A percentile compares a stretch with the other conserved stretches of the same genome.
These are phyloP conservation scores for Blera fallax DNA, from an alignment of 2,888 invertebrate species.

Conservation along the genomic window DNA sequence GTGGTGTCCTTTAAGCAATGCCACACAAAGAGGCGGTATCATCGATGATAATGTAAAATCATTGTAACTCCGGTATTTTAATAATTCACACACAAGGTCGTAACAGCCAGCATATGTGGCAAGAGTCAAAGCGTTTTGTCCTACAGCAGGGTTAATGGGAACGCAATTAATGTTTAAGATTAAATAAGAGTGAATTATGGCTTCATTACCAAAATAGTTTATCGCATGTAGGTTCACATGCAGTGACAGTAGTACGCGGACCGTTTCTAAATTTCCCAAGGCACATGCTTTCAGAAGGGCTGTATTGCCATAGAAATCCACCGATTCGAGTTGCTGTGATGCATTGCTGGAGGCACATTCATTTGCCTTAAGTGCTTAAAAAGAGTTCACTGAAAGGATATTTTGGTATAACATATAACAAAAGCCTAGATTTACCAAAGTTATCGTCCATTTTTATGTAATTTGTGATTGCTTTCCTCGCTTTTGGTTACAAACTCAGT, in stretches of 20 bases:
- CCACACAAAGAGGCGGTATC: conserved; percentile 79
- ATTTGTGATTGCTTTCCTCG: no score
- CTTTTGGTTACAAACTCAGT: no score
- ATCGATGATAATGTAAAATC: conserved; percentile 80
- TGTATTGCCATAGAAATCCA: conserved; percentile 80
- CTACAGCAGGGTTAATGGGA: conserved; percentile 67
- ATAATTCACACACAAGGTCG: conserved; percentile 75
- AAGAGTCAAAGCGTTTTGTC: conserved; percentile 80
- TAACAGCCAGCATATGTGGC: conserved; percentile 77
- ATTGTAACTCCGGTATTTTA: conserved; percentile 76
- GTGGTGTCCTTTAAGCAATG: conserved; percentile 76
- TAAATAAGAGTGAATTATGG: background rate
- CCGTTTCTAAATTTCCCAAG: conserved; percentile 76
- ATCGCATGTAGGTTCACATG: conserved; percentile 77
- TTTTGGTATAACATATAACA: background rate
- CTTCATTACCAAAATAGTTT: conserved; percentile 77
- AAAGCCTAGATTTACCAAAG: no score
- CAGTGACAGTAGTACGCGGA: conserved; percentile 75
- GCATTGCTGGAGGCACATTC: conserved; percentile 74
- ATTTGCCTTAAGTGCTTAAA: conserved; percentile 75
- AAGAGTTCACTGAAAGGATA: conserved; percentile 74
- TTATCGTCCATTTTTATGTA: no score
- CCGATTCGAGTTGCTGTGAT: conserved; percentile 75
- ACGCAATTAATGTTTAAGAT: no score
- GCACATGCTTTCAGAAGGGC: conserved; percentile 79